phyloP scores from a whole-genome alignment of 2,113 vertebrate genomes.

The Azemiops feae region DNA sequence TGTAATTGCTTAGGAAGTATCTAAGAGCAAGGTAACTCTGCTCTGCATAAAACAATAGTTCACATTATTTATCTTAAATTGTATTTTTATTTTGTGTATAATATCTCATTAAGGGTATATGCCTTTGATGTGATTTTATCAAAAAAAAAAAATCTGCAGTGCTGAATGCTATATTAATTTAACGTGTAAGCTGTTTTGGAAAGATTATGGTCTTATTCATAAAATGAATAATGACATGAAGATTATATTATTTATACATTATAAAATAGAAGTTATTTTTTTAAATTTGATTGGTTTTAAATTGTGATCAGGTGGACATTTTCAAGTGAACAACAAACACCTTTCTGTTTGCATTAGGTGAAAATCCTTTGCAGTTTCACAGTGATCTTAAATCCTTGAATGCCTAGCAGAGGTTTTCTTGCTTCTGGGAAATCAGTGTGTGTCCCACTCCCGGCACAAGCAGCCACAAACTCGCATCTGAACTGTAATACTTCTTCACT shows the following conservation, averaged over 20 bases:
- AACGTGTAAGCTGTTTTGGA: background rate
- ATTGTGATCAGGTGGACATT: background rate
- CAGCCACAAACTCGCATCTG: background rate
- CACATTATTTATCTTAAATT: background rate
- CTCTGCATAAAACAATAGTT: background rate
- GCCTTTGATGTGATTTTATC: background rate
- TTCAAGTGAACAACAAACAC: background rate
- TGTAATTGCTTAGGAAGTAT: background rate
- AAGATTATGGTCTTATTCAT: background rate
- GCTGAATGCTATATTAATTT: background rate
- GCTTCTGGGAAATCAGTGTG: conserved; percentile 16
- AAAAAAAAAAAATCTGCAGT: background rate
- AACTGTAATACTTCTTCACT: conserved; percentile 2
- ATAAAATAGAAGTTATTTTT: background rate
- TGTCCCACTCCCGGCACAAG: background rate
- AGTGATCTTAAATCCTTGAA: background rate
- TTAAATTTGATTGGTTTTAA: background rate
- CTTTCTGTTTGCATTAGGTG: background rate
- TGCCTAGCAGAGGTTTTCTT: background rate
- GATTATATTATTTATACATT: background rate
- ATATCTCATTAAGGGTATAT: background rate
- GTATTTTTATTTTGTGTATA: background rate
- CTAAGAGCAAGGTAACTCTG: background rate
- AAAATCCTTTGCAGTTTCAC: background rate
- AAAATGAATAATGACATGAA: background rate